Base-by-base conservation (phyloP, 2,888 invertebrate genomes). In the Acanthosepion lycidas region DNA sequence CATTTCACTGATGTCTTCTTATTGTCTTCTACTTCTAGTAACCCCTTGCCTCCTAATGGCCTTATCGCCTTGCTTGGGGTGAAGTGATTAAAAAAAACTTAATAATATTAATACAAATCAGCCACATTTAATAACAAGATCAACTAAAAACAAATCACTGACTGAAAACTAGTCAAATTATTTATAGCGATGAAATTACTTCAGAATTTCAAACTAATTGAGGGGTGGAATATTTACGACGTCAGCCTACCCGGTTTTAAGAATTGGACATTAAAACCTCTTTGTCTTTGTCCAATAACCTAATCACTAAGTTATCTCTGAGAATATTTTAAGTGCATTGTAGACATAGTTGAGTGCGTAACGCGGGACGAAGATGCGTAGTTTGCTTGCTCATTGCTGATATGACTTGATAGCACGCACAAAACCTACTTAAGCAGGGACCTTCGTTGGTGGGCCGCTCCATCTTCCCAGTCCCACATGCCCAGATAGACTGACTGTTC, bases 371-470 rank as follows among this genome's bases (percentile, higher is more conserved):
- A 78, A 78, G 78, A 78, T 78, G 78, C 78, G n/a, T 78, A 78
- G 78, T 78, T 33, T n/a, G 78, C 15, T 33, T n/a, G 78, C n/a
- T 78, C n/a, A 12, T 78, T n/a, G 78, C 78, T 78, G n/a, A n/a
- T 78, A 78, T 78, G 78, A 78, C n/a, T n/a, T 78, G 78, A 78
- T 78, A 33, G n/a, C 78, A 78, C 78, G 78, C n/a, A 78, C 78
- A 33, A 78, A 78, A 78, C 33, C 78, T 12, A 78, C 78, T 78
- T 78, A 78, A 78, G 78, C 78, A 2, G 33, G 18, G n/a, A 78
- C 33, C 78, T 78, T 78, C 78, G 78, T 78, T 78, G 78, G 78
- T 78, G 78, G 78, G n/a, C 78, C 78, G 78, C 78, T 78, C 78
- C 78, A 33, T 33, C 78, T 5, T 6, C 78, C 78, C 78, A 5